phyloP scores from a whole-genome alignment of 2,888 invertebrate species.

The Norana najaformis region DNA sequence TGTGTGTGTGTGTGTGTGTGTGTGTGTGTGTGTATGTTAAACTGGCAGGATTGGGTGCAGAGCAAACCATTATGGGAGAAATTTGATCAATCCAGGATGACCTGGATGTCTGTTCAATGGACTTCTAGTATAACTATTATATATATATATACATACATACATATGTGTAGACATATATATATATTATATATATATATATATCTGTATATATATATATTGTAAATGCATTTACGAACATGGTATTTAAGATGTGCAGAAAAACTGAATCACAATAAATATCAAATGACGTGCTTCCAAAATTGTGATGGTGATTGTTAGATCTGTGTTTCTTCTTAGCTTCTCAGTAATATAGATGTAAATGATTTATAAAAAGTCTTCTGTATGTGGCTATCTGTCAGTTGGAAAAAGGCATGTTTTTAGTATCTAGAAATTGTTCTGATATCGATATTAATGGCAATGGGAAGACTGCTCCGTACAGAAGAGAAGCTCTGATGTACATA shows the following conservation, averaged over 20 bases:
- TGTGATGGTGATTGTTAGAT: background rate
- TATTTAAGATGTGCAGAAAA: background rate
- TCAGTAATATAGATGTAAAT: background rate
- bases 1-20: no score
- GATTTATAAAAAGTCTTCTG: background rate
- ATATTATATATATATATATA: background rate
- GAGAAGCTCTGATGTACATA: background rate
- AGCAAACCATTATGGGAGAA: no score
- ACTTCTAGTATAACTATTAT: background rate
- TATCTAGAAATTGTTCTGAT: background rate
- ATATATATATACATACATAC: no score
- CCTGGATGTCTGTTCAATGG: background rate
- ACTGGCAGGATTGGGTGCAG: no score
- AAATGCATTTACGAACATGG: background rate
- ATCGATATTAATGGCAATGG: background rate
- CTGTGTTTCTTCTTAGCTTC: background rate
- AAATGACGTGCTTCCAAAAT: background rate
- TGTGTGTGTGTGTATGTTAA: no score
- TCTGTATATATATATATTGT: no score
- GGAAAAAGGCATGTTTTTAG: background rate
- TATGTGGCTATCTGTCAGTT: background rate
- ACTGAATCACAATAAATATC: no score
- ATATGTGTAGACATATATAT: no score
- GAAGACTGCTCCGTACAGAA: background rate
- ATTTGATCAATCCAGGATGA: no score